Percentiles rank a stretch among this genome's conserved stretches.
Conservation (phyloP, 1,140 invertebrate species). For the Brachionus rotundiformis region DNA sequence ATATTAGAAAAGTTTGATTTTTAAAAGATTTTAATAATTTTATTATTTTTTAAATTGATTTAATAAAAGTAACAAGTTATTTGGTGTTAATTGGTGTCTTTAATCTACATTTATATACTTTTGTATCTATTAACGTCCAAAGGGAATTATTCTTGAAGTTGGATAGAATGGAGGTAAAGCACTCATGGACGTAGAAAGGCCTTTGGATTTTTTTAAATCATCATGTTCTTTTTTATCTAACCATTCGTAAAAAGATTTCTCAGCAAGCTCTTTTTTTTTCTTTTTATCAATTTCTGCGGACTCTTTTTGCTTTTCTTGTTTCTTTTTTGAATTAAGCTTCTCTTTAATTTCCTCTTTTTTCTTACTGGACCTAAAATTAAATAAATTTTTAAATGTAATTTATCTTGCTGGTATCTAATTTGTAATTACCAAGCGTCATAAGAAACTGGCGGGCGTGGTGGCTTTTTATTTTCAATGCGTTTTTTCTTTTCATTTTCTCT, state of each 20-base stretch:
- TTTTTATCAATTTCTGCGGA: constrained; percentile 18
- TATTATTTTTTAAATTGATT: neutral
- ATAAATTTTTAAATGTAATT: neutral
- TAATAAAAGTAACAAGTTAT: neutral
- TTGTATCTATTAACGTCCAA: neutral
- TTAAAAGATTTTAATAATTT: neutral
- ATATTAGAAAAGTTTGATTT: neutral
- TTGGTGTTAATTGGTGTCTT: neutral
- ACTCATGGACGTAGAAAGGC: constrained; percentile 21
- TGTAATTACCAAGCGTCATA: constrained; percentile 26
- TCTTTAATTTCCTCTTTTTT: constrained; percentile 48
- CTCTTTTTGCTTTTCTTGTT: constrained; percentile 34
- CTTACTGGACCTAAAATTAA: constrained; percentile 1
- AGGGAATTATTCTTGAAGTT: constrained; percentile 47
- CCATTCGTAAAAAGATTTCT: constrained; percentile 38
- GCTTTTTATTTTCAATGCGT: neutral
- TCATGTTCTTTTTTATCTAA: constrained; percentile 48
- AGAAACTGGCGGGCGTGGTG: constrained; percentile 5
- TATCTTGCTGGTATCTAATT: neutral
- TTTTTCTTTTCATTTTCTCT: constrained; percentile 9
- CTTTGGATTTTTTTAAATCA: neutral
- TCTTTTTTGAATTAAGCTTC: neutral
- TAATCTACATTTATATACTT: neutral
- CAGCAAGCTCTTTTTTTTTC: constrained; percentile 28
- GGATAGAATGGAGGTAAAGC: constrained; percentile 43